Conservation (phyloP, 2,888 invertebrate species). For the Escarpia spicata region DNA sequence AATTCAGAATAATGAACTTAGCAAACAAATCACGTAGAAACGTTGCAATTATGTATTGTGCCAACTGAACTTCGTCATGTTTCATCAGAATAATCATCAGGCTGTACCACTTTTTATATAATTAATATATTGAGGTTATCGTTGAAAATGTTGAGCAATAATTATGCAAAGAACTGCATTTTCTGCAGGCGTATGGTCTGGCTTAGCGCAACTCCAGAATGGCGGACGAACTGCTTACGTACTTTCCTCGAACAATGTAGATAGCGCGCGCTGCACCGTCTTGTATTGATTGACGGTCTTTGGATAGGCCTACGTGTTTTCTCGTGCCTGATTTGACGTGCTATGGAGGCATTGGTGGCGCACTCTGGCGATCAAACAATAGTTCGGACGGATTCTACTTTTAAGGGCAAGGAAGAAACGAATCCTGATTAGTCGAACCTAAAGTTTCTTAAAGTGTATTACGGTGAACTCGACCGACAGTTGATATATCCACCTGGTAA, state of each 20-base stretch:
- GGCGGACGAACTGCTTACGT: too few species aligned
- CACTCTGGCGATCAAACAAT: background rate
- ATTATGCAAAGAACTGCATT: too few species aligned
- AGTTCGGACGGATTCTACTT: background rate
- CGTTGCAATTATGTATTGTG: too few species aligned
- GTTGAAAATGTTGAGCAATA: too few species aligned
- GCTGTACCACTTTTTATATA: background rate
- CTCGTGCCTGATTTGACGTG: background rate
- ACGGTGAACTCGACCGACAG: background rate
- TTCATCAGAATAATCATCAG: too few species aligned
- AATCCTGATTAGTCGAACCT: background rate
- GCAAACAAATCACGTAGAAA: too few species aligned
- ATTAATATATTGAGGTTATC: background rate
- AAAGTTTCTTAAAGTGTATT: background rate
- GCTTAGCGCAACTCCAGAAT: too few species aligned
- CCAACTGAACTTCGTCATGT: background rate
- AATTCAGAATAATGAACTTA: too few species aligned
- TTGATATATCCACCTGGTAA: background rate
- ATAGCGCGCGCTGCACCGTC: background rate
- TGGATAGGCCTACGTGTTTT: background rate
- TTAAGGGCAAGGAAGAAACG: background rate
- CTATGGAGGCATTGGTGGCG: background rate
- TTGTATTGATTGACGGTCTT: background rate
- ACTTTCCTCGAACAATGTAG: too few species aligned
- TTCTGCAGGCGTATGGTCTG: too few species aligned